Percentiles rank a stretch among this genome's conserved stretches.
These are phyloP conservation scores for Masticophis lateralis DNA, from an alignment of 2,797 vertebrate species.

Conservation along the genomic window DNA sequence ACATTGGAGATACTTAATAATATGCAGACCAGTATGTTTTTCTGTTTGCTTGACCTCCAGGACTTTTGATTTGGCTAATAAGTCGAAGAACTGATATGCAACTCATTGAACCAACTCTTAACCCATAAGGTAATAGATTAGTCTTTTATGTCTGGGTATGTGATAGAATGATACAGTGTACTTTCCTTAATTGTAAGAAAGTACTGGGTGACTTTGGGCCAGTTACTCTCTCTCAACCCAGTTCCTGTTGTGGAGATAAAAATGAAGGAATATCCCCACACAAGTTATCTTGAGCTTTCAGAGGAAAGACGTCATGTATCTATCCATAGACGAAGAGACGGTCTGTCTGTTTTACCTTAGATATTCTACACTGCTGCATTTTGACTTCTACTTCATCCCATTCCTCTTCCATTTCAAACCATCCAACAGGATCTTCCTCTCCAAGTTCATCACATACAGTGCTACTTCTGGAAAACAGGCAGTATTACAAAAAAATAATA, in stretches of 20 bases:
- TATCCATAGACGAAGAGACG: neutral
- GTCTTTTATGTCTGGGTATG: no score
- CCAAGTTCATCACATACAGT: slow-evolving; percentile 65
- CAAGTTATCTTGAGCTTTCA: neutral
- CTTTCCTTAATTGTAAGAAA: neutral
- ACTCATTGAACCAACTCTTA: no score
- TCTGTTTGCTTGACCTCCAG: neutral
- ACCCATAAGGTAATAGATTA: no score
- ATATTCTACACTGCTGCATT: slow-evolving; percentile 86
- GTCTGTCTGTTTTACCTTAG: slow-evolving; percentile 75
- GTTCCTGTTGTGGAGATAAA: neutral
- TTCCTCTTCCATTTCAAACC: slow-evolving; percentile 96
- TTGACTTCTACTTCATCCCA: slow-evolving; percentile 96
- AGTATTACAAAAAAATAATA: neutral
- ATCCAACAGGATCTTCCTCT: slow-evolving; percentile 91
- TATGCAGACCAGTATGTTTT: neutral
- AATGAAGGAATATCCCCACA: neutral
- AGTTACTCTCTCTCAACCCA: neutral
- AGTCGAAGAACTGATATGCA: no score
- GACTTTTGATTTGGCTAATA: neutral
- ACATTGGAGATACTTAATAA: neutral
- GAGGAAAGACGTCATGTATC: neutral
- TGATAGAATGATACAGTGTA: neutral
- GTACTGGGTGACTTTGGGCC: neutral
- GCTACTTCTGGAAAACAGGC: slow-evolving; percentile 49